phyloP scores from a whole-genome alignment of 2,888 invertebrate genomes.

The Drosophila pseudotalamancana region DNA sequence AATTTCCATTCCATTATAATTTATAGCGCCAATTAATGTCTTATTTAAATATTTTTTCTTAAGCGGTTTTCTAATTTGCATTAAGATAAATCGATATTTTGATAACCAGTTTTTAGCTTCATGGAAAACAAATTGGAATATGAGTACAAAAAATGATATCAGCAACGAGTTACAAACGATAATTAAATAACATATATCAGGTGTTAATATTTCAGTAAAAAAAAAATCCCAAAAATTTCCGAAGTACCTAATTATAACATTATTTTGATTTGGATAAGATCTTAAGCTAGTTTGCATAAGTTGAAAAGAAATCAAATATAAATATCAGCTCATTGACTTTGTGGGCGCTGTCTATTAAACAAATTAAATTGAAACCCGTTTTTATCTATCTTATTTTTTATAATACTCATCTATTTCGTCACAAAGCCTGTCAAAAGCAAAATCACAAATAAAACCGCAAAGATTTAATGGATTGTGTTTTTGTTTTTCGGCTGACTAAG shows the following conservation, averaged over 20 bases:
- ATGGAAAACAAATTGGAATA: constrained; percentile 15
- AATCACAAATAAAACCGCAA: constrained; percentile 11
- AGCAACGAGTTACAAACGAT: not conserved
- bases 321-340: constrained; percentile 26
- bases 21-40: not conserved
- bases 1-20: constrained; percentile 1
- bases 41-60: constrained; percentile 1
- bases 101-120: constrained; percentile 24
- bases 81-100: not conserved
- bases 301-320: constrained; percentile 18
- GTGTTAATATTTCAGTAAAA: not conserved
- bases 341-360: not conserved
- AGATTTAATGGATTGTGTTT: constrained; percentile 26
- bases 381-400: constrained; percentile 3
- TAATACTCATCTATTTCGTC: constrained; percentile 25
- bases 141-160: constrained; percentile 14
- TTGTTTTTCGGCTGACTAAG: constrained; percentile 13
- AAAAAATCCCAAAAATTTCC: constrained; percentile 17
- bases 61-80: constrained; percentile 19
- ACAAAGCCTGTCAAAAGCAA: constrained; percentile 15
- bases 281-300: constrained; percentile 29
- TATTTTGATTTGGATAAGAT: constrained; percentile 10
- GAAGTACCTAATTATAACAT: not conserved
- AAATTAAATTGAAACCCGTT: constrained; percentile 30
- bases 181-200: constrained; percentile 5